Evolutionary conservation across 2,797 vertebrate species (phyloP).

Genomic region (Gymnopithys bicolor): DNA sequence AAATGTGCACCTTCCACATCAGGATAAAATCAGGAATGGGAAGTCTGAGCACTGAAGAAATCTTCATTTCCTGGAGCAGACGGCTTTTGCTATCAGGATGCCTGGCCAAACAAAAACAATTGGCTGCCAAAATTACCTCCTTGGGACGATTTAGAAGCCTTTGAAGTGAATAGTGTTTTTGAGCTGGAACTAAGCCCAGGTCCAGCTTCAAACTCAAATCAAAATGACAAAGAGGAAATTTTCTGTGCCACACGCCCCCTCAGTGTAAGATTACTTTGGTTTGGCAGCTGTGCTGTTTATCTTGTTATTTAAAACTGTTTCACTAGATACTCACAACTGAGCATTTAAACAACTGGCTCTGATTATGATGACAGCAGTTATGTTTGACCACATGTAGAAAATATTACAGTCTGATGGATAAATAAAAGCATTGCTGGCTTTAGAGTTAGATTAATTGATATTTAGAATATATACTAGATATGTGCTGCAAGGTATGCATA

Average conservation of each 20-base stretch:
- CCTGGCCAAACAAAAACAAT: slow-evolving; percentile 79
- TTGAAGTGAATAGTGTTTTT: slow-evolving; percentile 78
- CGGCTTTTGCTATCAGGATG: slow-evolving; percentile 75
- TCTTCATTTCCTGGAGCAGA: slow-evolving; percentile 69
- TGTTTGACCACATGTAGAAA: background rate
- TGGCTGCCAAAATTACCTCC: slow-evolving; percentile 80
- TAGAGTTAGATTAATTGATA: background rate
- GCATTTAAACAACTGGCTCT: slow-evolving; percentile 60
- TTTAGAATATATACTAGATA: background rate
- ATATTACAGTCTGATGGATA: background rate
- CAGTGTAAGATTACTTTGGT: slow-evolving; percentile 70
- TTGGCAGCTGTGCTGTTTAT: slow-evolving; percentile 76
- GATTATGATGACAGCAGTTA: background rate
- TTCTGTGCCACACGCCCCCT: slow-evolving; percentile 72
- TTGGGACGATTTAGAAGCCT: slow-evolving; percentile 80
- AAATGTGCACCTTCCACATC: background rate
- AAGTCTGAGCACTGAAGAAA: slow-evolving; percentile 44
- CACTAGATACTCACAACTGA: slow-evolving; percentile 62
- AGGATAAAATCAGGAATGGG: slow-evolving; percentile 33
- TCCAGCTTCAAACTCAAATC: slow-evolving; percentile 79
- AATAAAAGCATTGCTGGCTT: background rate
- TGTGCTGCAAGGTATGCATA: background rate
- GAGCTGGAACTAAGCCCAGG: slow-evolving; percentile 80
- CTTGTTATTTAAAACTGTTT: slow-evolving; percentile 76
- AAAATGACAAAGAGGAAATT: slow-evolving; percentile 79